Base-by-base conservation (phyloP, 2,797 vertebrate species). In the Gorsachius magnificus region DNA sequence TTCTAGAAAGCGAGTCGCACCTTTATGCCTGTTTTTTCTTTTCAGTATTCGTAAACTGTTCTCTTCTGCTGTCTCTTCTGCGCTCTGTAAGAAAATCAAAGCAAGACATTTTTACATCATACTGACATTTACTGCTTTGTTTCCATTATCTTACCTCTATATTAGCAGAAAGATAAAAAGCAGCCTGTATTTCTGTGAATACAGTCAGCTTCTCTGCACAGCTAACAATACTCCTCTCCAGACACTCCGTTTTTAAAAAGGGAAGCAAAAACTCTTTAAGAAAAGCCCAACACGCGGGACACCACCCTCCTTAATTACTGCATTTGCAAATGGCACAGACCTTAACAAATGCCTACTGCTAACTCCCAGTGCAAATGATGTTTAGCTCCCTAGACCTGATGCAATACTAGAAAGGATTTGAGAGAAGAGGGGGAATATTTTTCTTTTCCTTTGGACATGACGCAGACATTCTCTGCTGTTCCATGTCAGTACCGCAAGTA, bases 21-120 rank as follows among this genome's bases (percentile, higher is more conserved):
- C 97, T 97, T 97, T 97, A 70, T 96, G 95, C 53, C 83, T 94
- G 63, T 74, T 95, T 66, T 96, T 97, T 28, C 93, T 94, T 79
- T 83, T 95, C 15, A 90, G 31, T 64, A 92, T 86, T n/a, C 3
- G 50, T 57, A 97, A 76, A 58, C 61, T 72, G 29, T 96, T 84
- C 54, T 97, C 96, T 69, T 85, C 93, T 86, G 87, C 60, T 24
- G 43, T 66, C 45, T 96, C 94, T 45, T 96, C 93, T 81, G 83
- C 58, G 46, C 56, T 80, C 97, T 97, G 87, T 35, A 95, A 94
- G 54, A 66, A 61, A 84, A 94, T 14, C 38, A 79, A 54, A 80
- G 11, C 18, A 58, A 50, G 3, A 0, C 6, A 24, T 38, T 68
- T 87, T 90, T 64, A 85, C 18, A 58, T 12, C 75, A 38, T 6